Percentiles rank a stretch among this genome's conserved stretches.
Evolutionary conservation across 2,888 invertebrate genomes (phyloP).

Genomic region (Perizoma affinitatum): DNA sequence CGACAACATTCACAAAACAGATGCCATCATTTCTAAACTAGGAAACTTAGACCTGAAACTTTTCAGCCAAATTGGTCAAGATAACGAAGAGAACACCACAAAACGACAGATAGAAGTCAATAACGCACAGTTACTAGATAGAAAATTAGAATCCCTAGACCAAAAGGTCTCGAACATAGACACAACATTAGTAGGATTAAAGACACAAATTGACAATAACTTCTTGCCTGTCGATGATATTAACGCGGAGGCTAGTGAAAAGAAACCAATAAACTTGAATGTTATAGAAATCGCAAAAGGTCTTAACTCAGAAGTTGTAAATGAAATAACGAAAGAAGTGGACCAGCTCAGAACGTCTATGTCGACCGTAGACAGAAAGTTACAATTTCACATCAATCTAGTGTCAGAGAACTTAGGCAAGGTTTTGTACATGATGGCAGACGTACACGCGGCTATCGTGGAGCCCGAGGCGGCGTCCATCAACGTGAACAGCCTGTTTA

Average conservation of each 20-base stretch:
- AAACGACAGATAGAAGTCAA: conserved; percentile 48
- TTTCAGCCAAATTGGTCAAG: conserved; percentile 82
- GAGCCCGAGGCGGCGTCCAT: conserved; percentile 87
- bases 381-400: conserved; percentile 93
- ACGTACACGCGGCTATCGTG: conserved; percentile 92
- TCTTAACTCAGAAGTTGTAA: conserved; percentile 91
- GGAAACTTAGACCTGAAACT: conserved; percentile 90
- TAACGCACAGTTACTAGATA: conserved; percentile 83
- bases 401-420: conserved; percentile 92
- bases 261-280: conserved; percentile 93
- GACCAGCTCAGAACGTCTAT: conserved; percentile 91
- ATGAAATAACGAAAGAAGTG: conserved; percentile 91
- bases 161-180: conserved; percentile 94
- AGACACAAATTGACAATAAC: conserved; percentile 93
- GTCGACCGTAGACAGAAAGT: conserved; percentile 90
- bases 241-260: conserved; percentile 94
- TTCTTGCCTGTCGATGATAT: conserved; percentile 92
- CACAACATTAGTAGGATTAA: conserved; percentile 89
- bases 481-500: conserved; percentile 76
- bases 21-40: conserved; percentile 91
- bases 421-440: conserved; percentile 90
- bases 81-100: conserved; percentile 62
- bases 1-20: conserved; percentile 93
- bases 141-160: conserved; percentile 88
- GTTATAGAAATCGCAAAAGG: conserved; percentile 92